These are phyloP conservation scores for Blera fallax DNA, from an alignment of 2,888 invertebrate genomes.

Conservation along the genomic window DNA sequence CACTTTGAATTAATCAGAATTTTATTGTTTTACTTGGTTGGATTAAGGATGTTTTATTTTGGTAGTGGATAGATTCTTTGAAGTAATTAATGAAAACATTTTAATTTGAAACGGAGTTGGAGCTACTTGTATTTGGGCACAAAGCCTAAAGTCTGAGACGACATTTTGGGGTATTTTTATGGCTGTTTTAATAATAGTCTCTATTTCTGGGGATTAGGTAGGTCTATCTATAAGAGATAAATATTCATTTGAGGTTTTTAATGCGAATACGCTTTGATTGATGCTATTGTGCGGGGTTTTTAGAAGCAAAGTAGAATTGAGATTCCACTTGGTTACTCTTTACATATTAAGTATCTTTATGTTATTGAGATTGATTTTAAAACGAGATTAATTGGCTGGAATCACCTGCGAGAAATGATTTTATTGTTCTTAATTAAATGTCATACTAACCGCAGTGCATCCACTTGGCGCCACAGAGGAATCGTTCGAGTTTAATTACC, in stretches of 20 bases:
- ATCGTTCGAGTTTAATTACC: background rate
- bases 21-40: constrained; percentile 38
- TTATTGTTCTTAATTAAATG: background rate
- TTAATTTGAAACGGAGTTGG: constrained; percentile 11
- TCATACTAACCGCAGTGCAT: background rate
- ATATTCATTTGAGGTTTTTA: constrained; percentile 43
- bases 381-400: background rate
- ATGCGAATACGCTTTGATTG: background rate
- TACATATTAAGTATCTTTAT: background rate
- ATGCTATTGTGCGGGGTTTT: background rate
- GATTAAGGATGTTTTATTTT: constrained; percentile 1
- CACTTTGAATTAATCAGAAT: constrained; percentile 53
- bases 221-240: constrained; percentile 12
- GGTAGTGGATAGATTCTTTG: background rate
- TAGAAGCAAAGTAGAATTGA: background rate
- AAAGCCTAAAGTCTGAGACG: background rate
- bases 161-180: background rate
- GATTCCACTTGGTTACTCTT: background rate
- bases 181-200: background rate
- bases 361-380: background rate
- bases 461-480: background rate
- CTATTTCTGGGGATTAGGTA: background rate
- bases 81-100: constrained; percentile 31
- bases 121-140: constrained; percentile 33
- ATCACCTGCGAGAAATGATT: background rate